Conservation (phyloP, 2,797 vertebrate species). For the Darevskia mixta region DNA sequence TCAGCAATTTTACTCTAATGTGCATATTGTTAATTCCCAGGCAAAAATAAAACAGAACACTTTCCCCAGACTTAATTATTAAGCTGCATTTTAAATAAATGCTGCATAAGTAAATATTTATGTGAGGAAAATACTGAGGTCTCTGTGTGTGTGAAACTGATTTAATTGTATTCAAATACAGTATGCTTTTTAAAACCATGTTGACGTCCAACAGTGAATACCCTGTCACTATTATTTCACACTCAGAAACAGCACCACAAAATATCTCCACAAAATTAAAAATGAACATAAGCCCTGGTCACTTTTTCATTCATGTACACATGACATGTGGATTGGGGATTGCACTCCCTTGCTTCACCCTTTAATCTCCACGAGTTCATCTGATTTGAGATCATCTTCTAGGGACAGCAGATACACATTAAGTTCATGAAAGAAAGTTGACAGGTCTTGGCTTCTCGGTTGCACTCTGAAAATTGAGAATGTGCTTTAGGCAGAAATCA, state of each 20-base stretch:
- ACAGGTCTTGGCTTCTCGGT: neutral
- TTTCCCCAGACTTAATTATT: neutral
- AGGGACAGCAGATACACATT: neutral
- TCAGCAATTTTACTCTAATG: neutral
- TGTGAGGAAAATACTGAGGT: neutral
- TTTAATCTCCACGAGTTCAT: neutral
- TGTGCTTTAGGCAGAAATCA: neutral
- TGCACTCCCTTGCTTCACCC: no score
- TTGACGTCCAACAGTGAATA: neutral
- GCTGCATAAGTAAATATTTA: neutral
- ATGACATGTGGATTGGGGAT: no score
- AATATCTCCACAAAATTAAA: neutral
- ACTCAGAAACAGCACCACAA: neutral
- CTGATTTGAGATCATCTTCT: neutral
- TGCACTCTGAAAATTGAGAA: neutral
- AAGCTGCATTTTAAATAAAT: slow-evolving; percentile 1
- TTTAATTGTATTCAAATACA: neutral
- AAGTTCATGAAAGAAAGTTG: neutral
- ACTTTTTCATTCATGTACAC: neutral
- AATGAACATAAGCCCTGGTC: neutral
- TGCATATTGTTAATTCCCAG: slow-evolving; percentile 12
- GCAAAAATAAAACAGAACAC: neutral
- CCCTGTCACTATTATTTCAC: neutral
- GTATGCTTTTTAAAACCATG: neutral
- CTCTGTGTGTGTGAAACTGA: no score